Percentiles rank a stretch among this genome's conserved stretches.
phyloP scores from a whole-genome alignment of 92 coral and sea anemone species.

The Palythoa caribaeorum region DNA sequence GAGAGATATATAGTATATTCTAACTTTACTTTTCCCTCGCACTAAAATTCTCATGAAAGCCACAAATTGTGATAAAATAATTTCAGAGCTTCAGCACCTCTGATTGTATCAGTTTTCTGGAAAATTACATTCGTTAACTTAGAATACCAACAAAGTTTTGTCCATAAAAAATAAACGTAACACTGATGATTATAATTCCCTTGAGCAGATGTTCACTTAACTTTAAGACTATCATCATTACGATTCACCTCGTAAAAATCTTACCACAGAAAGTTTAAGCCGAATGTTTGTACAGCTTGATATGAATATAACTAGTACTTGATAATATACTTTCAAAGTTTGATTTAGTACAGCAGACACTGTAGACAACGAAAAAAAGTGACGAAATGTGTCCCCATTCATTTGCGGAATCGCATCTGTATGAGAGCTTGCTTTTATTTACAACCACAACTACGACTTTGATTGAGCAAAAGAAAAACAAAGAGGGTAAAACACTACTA shows the following conservation, averaged over 20 bases:
- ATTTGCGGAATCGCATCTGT: not conserved
- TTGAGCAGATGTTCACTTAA: not conserved
- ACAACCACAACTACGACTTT: slow-evolving; percentile 30
- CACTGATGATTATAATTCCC: not conserved
- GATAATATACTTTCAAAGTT: not conserved
- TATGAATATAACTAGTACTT: not conserved
- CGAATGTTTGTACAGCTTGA: not conserved
- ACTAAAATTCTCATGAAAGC: not conserved
- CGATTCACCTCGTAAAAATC: not conserved
- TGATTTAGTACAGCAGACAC: not conserved
- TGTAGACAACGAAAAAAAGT: not conserved
- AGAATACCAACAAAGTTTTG: not conserved
- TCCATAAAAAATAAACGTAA: not conserved
- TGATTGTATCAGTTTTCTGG: not conserved
- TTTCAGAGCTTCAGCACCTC: not conserved
- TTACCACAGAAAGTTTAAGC: not conserved
- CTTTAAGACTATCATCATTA: no score
- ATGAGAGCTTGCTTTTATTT: slow-evolving; percentile 9
- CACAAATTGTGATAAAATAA: not conserved
- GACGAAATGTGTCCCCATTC: not conserved
- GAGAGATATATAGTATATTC: no score
- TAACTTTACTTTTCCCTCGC: not conserved
- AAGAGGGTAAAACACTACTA: not conserved
- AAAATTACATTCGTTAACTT: not conserved
- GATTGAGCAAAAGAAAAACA: slow-evolving; percentile 14